Evolutionary conservation across 2,113 vertebrate genomes (phyloP).

Genomic region (Laterallus jamaicensis): DNA sequence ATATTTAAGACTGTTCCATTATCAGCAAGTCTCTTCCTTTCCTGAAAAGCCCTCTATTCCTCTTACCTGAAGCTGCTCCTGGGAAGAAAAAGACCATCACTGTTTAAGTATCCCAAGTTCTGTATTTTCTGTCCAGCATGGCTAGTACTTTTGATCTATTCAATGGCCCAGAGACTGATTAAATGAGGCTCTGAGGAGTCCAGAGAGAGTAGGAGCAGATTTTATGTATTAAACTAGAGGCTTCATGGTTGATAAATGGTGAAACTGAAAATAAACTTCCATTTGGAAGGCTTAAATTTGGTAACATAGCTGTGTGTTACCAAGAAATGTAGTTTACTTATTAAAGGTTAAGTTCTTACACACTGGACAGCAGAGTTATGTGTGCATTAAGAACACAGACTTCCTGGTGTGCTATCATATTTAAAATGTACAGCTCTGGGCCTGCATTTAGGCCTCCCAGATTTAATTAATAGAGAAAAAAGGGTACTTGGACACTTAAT

Average conservation of each 20-base stretch:
- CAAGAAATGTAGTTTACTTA: background rate
- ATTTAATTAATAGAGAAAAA: background rate
- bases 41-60: background rate
- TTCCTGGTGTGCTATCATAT: background rate
- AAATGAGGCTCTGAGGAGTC: background rate
- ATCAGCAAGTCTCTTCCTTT: background rate
- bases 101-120: background rate
- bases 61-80: background rate
- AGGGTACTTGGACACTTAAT: background rate
- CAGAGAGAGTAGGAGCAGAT: background rate
- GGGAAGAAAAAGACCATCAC: background rate
- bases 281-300: background rate
- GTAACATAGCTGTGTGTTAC: background rate
- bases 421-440: background rate
- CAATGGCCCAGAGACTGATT: background rate
- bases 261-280: background rate
- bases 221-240: background rate
- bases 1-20: background rate
- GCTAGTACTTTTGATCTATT: background rate
- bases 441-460: background rate
- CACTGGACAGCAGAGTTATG: background rate
- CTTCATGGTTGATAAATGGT: background rate
- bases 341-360: background rate
- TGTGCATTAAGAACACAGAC: background rate
- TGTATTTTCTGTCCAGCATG: background rate